These are phyloP conservation scores for Punctoribates punctum DNA, from an alignment of 2,888 invertebrate species.

Conservation along the genomic window DNA sequence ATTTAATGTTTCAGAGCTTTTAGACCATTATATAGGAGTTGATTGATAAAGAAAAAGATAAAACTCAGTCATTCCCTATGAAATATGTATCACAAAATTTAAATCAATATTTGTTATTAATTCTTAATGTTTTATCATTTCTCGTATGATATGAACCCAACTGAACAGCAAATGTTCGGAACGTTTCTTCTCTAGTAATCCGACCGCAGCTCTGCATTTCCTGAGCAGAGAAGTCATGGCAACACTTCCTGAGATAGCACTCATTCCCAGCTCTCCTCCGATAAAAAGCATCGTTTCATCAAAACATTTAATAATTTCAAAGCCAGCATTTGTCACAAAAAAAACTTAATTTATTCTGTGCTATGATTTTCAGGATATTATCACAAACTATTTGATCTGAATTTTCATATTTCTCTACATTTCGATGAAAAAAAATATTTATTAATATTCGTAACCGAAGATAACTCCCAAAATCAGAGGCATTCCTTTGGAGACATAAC, in stretches of 20 bases:
- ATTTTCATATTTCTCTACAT: too few relatives aligned
- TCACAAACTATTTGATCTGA: too few relatives aligned
- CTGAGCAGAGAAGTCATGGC: constrained; percentile 20
- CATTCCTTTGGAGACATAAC: too few relatives aligned
- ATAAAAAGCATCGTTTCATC: constrained; percentile 23
- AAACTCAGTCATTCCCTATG: not conserved
- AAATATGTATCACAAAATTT: not conserved
- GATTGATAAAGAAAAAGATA: not conserved
- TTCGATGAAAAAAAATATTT: too few relatives aligned
- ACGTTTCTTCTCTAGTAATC: constrained; percentile 26
- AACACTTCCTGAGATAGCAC: constrained; percentile 37
- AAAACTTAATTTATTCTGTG: too few relatives aligned
- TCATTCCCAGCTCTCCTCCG: not conserved
- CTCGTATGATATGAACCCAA: not conserved
- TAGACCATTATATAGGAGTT: not conserved
- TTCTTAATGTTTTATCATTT: not conserved
- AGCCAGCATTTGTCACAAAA: not conserved
- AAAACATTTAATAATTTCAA: constrained; percentile 12
- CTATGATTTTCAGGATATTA: too few relatives aligned
- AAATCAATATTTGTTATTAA: constrained; percentile 14
- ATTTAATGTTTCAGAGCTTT: constrained; percentile 2
- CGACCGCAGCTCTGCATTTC: constrained; percentile 22
- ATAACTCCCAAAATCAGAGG: too few relatives aligned
- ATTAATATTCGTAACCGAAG: too few relatives aligned
- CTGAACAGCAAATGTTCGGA: not conserved